phyloP scores from a whole-genome alignment of 2,113 vertebrate species.

The human (Homo sapiens) region DNA sequence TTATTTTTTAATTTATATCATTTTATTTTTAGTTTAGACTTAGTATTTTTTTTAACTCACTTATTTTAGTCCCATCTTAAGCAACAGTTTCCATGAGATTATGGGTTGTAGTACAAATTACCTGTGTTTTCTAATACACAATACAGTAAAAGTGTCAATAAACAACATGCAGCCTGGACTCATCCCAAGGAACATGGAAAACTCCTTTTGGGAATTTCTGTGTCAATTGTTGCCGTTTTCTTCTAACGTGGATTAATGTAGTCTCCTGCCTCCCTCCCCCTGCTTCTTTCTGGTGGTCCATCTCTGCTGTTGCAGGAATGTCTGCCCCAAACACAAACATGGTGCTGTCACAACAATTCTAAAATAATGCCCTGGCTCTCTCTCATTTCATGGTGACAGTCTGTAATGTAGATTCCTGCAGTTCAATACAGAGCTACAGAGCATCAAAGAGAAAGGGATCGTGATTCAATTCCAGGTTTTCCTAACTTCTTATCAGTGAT shows the following conservation, averaged over 20 bases:
- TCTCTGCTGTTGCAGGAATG: not conserved
- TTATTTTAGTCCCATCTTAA: not conserved
- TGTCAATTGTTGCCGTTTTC: not conserved
- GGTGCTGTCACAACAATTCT: not conserved
- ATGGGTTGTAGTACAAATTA: not conserved
- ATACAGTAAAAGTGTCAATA: not conserved
- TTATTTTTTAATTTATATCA: not conserved
- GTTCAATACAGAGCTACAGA: not conserved
- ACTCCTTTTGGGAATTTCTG: not conserved
- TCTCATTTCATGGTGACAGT: not conserved
- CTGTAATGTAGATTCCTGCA: not conserved
- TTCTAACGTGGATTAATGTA: accelerated
- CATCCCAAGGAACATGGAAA: not conserved
- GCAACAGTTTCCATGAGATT: not conserved
- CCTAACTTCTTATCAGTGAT: not conserved
- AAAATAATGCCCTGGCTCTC: not conserved
- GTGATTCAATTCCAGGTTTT: not conserved
- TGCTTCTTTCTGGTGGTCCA: no score
- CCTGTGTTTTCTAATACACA: not conserved
- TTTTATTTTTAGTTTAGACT: not conserved
- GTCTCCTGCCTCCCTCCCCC: not conserved
- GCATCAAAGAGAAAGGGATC: not conserved
- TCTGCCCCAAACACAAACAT: not conserved
- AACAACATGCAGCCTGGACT: not conserved
- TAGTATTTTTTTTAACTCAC: not conserved